A percentile compares a stretch with the other conserved stretches of the same genome.
Conservation (phyloP, 1,140 invertebrate species). For the Orius insidiosus region DNA sequence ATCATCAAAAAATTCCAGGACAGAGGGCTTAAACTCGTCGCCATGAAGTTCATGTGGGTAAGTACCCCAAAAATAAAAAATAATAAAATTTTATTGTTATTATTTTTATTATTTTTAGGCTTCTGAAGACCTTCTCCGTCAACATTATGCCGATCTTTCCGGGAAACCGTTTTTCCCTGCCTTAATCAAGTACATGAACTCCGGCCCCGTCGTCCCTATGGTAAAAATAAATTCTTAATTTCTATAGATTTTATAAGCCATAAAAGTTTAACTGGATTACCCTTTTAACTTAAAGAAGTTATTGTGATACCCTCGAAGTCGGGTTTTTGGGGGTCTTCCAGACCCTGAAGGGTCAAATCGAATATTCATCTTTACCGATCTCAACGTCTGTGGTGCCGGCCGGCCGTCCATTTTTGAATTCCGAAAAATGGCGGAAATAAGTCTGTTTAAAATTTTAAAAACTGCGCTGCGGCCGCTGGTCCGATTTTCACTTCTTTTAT, state of each 20-base stretch:
- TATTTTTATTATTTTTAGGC: constrained; percentile 42
- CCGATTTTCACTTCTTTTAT: no score
- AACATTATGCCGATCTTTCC: constrained; percentile 85
- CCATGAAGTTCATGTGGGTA: constrained; percentile 82
- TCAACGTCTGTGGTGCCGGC: no score
- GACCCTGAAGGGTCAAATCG: no score
- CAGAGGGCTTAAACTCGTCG: constrained; percentile 95
- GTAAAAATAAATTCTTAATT: constrained; percentile 32
- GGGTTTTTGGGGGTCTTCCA: no score
- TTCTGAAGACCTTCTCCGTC: constrained; percentile 55
- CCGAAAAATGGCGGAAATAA: no score
- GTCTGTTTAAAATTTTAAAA: no score
- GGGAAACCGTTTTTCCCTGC: constrained; percentile 81
- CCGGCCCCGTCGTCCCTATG: constrained; percentile 95
- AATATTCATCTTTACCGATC: no score
- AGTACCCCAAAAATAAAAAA: no score
- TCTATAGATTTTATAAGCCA: not conserved
- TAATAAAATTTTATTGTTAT: no score
- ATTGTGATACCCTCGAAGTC: no score
- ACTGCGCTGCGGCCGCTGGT: no score
- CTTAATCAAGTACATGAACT: constrained; percentile 91
- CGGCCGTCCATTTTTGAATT: no score
- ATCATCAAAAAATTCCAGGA: constrained; percentile 94
- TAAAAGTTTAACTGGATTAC: not conserved
- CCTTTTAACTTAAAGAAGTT: constrained; percentile 9